Conservation (phyloP, 1,140 invertebrate species). For the Neuroterus valhalla region DNA sequence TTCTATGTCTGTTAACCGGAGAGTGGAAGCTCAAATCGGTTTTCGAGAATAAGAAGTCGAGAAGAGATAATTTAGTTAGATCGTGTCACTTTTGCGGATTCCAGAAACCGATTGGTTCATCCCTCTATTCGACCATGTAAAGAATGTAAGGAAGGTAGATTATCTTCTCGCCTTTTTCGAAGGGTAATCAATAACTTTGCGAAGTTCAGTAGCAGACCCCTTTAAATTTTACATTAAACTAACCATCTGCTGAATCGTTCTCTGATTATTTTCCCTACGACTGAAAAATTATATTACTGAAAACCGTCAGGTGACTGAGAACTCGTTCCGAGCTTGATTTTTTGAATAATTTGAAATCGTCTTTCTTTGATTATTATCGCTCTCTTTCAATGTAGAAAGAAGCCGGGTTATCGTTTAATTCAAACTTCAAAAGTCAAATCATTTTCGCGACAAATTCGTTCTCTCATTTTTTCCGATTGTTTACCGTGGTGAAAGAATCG, state of each 20-base stretch:
- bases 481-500: neutral
- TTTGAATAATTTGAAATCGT: too few relatives aligned
- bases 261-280: neutral
- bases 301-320: too few relatives aligned
- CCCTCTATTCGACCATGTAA: constrained; percentile 4
- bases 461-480: neutral
- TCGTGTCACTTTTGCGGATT: constrained; percentile 36
- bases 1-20: too few relatives aligned
- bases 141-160: constrained; percentile 1
- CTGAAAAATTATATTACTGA: too few relatives aligned
- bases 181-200: constrained; percentile 15
- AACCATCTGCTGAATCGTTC: neutral
- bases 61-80: constrained; percentile 45
- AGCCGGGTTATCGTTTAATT: neutral
- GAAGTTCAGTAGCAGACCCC: neutral
- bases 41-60: neutral
- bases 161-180: constrained; percentile 16
- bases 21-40: too few relatives aligned
- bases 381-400: too few relatives aligned
- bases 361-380: too few relatives aligned
- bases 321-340: too few relatives aligned
- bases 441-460: neutral
- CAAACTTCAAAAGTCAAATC: neutral
- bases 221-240: neutral
- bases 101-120: neutral